Evolutionary conservation across 2,797 vertebrate species (phyloP).

Genomic region (Acridotheres tristis): DNA sequence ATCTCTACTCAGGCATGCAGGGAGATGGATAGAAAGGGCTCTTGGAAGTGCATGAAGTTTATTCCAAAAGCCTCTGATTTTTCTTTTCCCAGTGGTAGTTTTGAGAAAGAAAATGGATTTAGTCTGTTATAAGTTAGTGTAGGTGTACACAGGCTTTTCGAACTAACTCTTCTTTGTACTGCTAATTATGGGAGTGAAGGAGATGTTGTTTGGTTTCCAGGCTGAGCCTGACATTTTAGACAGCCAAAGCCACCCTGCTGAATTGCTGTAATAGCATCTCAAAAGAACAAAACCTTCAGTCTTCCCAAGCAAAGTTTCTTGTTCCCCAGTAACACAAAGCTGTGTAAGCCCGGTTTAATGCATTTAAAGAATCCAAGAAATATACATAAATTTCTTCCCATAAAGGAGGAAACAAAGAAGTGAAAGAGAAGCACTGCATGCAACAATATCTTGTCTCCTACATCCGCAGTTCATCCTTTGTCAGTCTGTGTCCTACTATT

Average conservation of each 20-base stretch:
- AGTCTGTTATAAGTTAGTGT: neutral
- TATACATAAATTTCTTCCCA: neutral
- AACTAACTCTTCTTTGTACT: neutral
- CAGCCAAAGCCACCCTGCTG: neutral
- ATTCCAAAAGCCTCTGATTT: neutral
- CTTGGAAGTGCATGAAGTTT: neutral
- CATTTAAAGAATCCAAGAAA: neutral
- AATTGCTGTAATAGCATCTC: neutral
- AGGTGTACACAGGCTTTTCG: neutral
- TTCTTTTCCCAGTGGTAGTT: neutral
- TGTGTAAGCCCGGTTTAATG: neutral
- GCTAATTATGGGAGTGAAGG: neutral
- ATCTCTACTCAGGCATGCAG: neutral
- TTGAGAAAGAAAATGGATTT: neutral
- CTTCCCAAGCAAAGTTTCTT: neutral
- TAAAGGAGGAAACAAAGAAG: neutral
- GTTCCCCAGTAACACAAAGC: neutral
- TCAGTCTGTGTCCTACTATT: neutral
- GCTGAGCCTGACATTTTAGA: neutral
- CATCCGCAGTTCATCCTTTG: neutral
- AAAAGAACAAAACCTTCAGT: neutral
- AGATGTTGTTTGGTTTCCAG: neutral
- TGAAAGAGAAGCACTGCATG: neutral
- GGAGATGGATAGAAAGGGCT: neutral
- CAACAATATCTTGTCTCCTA: neutral